phyloP scores from a whole-genome alignment of 2,113 vertebrate species.

The Rhabdornis inornatus region DNA sequence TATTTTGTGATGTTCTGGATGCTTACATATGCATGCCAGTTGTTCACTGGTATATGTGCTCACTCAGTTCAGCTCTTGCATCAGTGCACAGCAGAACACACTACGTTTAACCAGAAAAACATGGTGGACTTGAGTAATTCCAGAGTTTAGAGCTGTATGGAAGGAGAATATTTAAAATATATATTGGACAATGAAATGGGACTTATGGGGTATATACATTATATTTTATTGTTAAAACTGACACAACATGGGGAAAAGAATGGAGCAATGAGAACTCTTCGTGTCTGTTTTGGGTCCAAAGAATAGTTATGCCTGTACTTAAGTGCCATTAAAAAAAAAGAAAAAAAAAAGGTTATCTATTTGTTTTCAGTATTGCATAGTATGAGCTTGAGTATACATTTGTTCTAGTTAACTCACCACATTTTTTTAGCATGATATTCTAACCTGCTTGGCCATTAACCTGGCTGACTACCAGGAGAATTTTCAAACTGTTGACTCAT shows the following conservation, averaged over 20 bases:
- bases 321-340: background rate
- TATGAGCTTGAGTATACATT: background rate
- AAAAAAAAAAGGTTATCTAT: background rate
- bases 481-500: slow-evolving; percentile 64
- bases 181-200: background rate
- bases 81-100: background rate
- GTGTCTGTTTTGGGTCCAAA: background rate
- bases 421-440: slow-evolving; percentile 42
- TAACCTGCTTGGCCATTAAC: slow-evolving; percentile 41
- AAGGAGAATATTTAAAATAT: background rate
- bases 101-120: background rate
- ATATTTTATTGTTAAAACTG: background rate
- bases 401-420: slow-evolving; percentile 28
- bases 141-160: background rate
- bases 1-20: background rate
- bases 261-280: background rate
- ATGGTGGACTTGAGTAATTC: background rate
- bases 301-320: background rate
- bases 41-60: background rate
- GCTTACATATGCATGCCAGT: background rate
- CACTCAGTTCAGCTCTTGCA: background rate
- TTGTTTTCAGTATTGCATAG: background rate
- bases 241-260: background rate
- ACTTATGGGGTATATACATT: background rate
- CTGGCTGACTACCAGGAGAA: slow-evolving; percentile 60